Percentiles rank a stretch among this genome's conserved stretches.
These are phyloP conservation scores for Atta colombica DNA, from an alignment of 1,140 invertebrate species.

Conservation along the genomic window DNA sequence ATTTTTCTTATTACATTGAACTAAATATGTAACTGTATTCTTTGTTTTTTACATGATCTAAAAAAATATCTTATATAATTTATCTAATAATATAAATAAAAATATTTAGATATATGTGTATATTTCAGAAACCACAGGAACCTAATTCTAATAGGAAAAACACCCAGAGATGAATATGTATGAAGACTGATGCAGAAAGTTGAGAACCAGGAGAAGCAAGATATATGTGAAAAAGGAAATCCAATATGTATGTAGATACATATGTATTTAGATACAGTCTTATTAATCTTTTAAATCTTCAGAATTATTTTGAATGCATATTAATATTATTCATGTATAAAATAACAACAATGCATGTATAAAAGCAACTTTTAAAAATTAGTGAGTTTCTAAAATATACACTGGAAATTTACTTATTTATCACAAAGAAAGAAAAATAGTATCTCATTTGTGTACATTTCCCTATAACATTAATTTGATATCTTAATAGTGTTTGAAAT, in stretches of 20 bases:
- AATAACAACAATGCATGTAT: background rate
- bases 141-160: constrained; percentile 1
- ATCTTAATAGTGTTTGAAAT: constrained; percentile 38
- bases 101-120: background rate
- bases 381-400: constrained; percentile 3
- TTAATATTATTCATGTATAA: constrained; percentile 18
- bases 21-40: background rate
- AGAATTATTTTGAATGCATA: background rate
- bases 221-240: background rate
- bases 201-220: background rate
- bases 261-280: constrained; percentile 15
- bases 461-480: constrained; percentile 38
- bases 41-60: background rate
- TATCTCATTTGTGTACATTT: constrained; percentile 36
- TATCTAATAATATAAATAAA: too few relatives aligned
- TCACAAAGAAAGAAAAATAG: background rate
- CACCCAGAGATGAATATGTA: background rate
- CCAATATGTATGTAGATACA: constrained; percentile 1
- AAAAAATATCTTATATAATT: background rate
- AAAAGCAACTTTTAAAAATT: background rate
- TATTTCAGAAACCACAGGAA: constrained; percentile 30
- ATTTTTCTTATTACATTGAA: background rate
- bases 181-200: constrained; percentile 19
- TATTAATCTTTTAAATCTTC: background rate
- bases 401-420: constrained; percentile 16